Base-by-base conservation (phyloP, 2,797 vertebrate species). In the Microcaecilia unicolor region DNA sequence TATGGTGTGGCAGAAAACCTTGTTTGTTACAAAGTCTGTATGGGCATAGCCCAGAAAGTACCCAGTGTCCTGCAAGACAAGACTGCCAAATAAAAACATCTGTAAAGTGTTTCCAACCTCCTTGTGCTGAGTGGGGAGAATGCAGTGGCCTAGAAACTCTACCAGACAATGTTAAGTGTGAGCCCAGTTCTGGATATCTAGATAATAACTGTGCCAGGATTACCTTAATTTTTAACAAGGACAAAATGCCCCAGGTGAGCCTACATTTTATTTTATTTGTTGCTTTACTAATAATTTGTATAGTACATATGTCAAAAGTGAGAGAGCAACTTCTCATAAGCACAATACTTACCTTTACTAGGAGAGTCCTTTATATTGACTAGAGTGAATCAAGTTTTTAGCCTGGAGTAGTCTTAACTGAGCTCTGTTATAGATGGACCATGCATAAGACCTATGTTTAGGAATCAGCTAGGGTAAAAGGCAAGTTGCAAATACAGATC, bases 141-240 rank as follows among this genome's bases (percentile, higher is more conserved):
- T 98, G 94, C 16, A 81, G 82, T 1, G 22, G 77, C 2, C 77
- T 74, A 4, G 75, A 83, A 30, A 61, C 73, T 16, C 63, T 72
- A 11, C 82, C 72, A 1, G 41, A 70, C 21, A 63, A 68, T 68
- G 88, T 87, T 2, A 80, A 63, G 26, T 98, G 93, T 12, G 72
- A 82, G 32, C 92, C 94, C 3, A 88, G 84, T 77, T 88, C 77
- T 1, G 58, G 71, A 18, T 81, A 89, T 62, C 60, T 88, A 10
- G 91, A 91, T 67, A 82, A 84, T 55, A 85, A 81, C 67, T 98
- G 94, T 11, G 91, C 91, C 8, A 87, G 85, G 34, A 88, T 97
- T 71, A 95, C 90, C 0, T 74, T 98, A 54, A 83, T 79, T 63
- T 97, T 97, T 64, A 80, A 84, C 2, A 81, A 54, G 1, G 84